phyloP scores from a whole-genome alignment of 2,797 vertebrate species.

The Sebastes hubbsi region DNA sequence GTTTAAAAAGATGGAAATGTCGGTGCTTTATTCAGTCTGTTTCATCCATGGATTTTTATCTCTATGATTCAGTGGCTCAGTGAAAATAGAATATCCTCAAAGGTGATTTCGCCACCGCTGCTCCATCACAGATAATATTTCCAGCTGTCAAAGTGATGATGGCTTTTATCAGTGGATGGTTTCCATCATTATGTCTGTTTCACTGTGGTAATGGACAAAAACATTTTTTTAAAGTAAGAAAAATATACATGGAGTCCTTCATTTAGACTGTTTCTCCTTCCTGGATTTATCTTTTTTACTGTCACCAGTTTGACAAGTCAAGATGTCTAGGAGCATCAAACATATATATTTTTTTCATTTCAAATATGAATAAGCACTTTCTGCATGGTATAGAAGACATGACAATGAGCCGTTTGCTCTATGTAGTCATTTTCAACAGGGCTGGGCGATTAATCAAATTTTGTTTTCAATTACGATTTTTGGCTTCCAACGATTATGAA shows the following conservation, averaged over 20 bases:
- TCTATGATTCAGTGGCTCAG: constrained; percentile 10
- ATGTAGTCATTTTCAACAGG: background rate
- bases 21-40: constrained; percentile 17
- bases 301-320: background rate
- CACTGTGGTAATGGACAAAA: background rate
- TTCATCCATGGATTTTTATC: constrained; percentile 35
- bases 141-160: constrained; percentile 40
- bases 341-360: background rate
- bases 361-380: background rate
- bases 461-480: background rate
- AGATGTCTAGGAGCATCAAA: background rate
- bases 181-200: constrained; percentile 15
- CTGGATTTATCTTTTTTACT: background rate
- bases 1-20: constrained; percentile 53
- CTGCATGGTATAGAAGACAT: background rate
- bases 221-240: constrained; percentile 6
- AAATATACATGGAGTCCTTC: background rate
- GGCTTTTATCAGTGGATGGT: constrained; percentile 7
- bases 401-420: background rate
- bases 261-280: background rate
- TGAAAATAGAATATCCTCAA: constrained; percentile 36
- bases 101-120: constrained; percentile 34
- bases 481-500: background rate
- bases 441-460: background rate
- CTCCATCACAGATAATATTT: constrained; percentile 29